phyloP scores from a whole-genome alignment of 2,797 vertebrate genomes.

The Catostomus latipinnis region DNA sequence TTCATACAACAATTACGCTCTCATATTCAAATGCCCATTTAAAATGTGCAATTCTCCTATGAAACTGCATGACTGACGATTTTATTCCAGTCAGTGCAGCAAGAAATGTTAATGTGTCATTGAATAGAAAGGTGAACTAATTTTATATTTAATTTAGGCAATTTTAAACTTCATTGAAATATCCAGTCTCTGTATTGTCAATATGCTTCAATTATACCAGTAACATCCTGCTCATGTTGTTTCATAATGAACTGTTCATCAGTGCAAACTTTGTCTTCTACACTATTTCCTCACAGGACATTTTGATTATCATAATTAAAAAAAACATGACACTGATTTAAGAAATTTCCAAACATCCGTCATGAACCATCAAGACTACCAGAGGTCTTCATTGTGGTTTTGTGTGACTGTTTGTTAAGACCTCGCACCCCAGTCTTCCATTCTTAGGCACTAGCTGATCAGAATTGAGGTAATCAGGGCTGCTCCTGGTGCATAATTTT shows the following conservation, averaged over 20 bases:
- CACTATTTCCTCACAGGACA: not conserved
- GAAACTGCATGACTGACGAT: conserved; percentile 20
- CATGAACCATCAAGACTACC: not conserved
- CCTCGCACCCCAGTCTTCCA: conserved; percentile 41
- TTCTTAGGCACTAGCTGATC: conserved; percentile 16
- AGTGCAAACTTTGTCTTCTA: not conserved
- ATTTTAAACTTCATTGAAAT: conserved; percentile 37
- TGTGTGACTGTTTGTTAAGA: conserved; percentile 1
- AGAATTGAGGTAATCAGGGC: conserved; percentile 5
- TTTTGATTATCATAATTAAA: not conserved
- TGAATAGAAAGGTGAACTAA: conserved; percentile 30
- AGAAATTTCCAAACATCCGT: not conserved
- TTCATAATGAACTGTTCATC: conserved; percentile 34
- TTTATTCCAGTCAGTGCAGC: conserved; percentile 34
- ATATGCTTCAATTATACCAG: conserved; percentile 26
- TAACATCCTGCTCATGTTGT: conserved; percentile 28
- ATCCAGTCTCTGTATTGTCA: conserved; percentile 40
- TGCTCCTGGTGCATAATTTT: conserved; percentile 24
- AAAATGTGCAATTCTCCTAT: conserved; percentile 14
- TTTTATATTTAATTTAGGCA: conserved; percentile 32
- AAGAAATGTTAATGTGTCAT: conserved; percentile 33
- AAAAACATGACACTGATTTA: not conserved
- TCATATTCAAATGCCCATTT: conserved; percentile 22
- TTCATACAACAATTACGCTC: not conserved
- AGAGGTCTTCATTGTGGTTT: conserved; percentile 12